phyloP scores from a whole-genome alignment of 2,888 invertebrate species.

The Leistus spinibarbis region DNA sequence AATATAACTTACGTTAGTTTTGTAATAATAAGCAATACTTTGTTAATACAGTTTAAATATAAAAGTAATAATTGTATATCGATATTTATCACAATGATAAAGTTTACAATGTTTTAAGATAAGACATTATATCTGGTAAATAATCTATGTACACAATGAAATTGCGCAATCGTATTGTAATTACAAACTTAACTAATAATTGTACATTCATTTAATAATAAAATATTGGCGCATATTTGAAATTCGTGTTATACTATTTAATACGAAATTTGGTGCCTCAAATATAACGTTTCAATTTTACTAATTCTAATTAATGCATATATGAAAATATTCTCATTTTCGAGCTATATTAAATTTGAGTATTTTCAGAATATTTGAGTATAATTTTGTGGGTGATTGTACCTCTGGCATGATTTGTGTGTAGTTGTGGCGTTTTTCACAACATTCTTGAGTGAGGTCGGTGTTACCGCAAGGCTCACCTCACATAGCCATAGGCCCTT shows the following conservation, averaged over 20 bases:
- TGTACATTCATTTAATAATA: too few relatives aligned
- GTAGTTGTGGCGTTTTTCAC: conserved; percentile 42
- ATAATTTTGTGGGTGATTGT: conserved; percentile 23
- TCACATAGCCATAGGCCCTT: conserved; percentile 43
- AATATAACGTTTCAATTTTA: too few relatives aligned
- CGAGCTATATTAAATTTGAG: neutral
- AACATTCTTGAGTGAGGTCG: conserved; percentile 49
- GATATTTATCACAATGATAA: neutral
- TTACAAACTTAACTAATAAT: too few relatives aligned
- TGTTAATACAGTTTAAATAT: neutral
- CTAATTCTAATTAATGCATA: too few relatives aligned
- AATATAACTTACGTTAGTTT: neutral
- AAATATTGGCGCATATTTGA: too few relatives aligned
- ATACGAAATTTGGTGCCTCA: too few relatives aligned
- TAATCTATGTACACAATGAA: neutral
- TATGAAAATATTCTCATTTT: too few relatives aligned
- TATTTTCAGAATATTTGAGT: neutral
- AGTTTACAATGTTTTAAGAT: neutral
- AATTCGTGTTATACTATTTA: too few relatives aligned
- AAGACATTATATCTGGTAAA: neutral
- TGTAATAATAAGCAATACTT: neutral
- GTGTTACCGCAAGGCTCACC: conserved; percentile 44
- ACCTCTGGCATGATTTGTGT: conserved; percentile 40
- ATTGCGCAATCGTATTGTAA: too few relatives aligned
- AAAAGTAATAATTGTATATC: neutral